Conservation (phyloP, 1,140 invertebrate species). For the Kradibia gibbosae region DNA sequence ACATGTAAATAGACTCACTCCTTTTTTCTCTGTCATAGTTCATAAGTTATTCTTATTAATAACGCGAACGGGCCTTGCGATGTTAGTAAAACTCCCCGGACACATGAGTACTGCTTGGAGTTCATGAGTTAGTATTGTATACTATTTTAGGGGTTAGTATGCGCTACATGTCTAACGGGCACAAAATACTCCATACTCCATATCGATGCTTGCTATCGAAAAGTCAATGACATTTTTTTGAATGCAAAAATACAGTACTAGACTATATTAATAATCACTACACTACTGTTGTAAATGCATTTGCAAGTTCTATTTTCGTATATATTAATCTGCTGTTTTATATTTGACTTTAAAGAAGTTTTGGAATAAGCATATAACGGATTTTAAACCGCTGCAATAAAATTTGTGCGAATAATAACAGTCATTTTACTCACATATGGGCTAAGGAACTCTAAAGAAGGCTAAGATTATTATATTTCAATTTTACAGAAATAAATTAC, state of each 20-base stretch:
- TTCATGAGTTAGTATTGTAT: too few relatives aligned
- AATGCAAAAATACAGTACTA: neutral
- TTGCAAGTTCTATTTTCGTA: neutral
- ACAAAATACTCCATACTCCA: constrained; percentile 12
- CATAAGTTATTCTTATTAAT: constrained; percentile 27
- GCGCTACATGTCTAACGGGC: constrained; percentile 49
- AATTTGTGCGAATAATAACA: too few relatives aligned
- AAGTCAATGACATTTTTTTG: constrained; percentile 51
- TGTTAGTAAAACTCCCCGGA: too few relatives aligned
- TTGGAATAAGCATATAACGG: too few relatives aligned
- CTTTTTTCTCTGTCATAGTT: neutral
- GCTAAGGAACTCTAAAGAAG: too few relatives aligned
- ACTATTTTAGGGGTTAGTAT: too few relatives aligned
- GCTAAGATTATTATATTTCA: too few relatives aligned
- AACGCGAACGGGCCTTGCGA: too few relatives aligned
- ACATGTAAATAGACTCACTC: neutral
- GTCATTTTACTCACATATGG: too few relatives aligned
- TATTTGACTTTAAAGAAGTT: neutral
- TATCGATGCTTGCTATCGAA: constrained; percentile 52
- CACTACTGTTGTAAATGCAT: neutral
- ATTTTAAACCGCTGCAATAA: too few relatives aligned
- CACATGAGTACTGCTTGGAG: too few relatives aligned
- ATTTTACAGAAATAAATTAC: too few relatives aligned
- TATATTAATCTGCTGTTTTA: neutral
- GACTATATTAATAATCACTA: neutral